A percentile compares a stretch with the other conserved stretches of the same genome.
phyloP scores from a whole-genome alignment of 2,888 invertebrate species.

The Drosophila stalkeri region DNA sequence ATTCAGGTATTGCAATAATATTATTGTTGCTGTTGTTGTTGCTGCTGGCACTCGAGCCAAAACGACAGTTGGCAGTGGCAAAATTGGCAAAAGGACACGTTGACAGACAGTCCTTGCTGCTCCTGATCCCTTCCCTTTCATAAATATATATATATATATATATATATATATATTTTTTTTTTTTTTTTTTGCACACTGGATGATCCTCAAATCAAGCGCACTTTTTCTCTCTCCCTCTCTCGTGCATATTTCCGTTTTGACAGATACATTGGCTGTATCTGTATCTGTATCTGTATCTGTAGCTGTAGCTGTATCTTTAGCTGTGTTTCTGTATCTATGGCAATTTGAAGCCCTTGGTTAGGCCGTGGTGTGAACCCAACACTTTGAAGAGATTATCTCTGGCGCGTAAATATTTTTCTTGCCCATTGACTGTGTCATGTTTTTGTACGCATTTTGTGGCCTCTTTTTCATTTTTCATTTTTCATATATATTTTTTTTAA shows the following conservation, averaged over 20 bases:
- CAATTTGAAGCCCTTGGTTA: constrained; percentile 69
- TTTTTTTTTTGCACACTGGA: constrained; percentile 49
- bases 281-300: constrained; percentile 39
- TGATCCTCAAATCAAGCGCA: constrained; percentile 82
- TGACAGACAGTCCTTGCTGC: constrained; percentile 39
- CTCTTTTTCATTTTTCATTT: constrained; percentile 56
- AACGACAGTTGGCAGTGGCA: constrained; percentile 29
- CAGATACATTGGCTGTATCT: constrained; percentile 73
- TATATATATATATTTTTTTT: too few species aligned
- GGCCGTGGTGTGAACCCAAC: constrained; percentile 75
- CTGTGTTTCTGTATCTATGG: constrained; percentile 45
- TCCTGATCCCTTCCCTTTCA: constrained; percentile 61
- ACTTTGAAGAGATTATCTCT: constrained; percentile 80
- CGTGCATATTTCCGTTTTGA: constrained; percentile 75
- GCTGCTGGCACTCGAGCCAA: constrained; percentile 70
- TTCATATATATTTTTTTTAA: constrained; percentile 53
- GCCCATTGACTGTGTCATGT: constrained; percentile 80
- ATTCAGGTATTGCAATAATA: constrained; percentile 73
- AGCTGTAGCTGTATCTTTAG: constrained; percentile 40
- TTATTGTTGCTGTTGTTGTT: constrained; percentile 48
- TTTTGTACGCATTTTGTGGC: constrained; percentile 48
- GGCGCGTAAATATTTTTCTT: constrained; percentile 83
- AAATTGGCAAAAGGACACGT: constrained; percentile 54
- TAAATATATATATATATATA: constrained; percentile 1
- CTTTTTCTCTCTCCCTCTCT: constrained; percentile 44